Conservation (phyloP, 92 coral and sea anemone genomes). For the Siderastrea radians region DNA sequence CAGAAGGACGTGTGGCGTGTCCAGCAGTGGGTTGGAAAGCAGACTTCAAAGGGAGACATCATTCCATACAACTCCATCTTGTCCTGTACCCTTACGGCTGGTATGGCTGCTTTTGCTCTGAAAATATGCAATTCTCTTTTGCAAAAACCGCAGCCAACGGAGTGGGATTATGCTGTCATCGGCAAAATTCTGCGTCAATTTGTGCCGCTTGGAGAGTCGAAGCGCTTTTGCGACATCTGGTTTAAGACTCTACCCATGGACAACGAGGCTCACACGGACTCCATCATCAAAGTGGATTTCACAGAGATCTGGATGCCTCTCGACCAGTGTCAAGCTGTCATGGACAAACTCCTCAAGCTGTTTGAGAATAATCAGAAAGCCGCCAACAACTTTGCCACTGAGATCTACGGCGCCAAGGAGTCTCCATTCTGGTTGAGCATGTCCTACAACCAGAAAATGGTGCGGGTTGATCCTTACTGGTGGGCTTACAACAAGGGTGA, state of each 20-base stretch:
- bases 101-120: constrained; percentile 65
- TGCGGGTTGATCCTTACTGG: constrained; percentile 82
- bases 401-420: constrained; percentile 80
- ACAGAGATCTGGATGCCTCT: constrained; percentile 87
- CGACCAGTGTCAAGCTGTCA: constrained; percentile 65
- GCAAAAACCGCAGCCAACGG: constrained; percentile 27
- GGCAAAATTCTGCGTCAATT: constrained; percentile 45
- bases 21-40: constrained; percentile 72
- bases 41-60: constrained; percentile 10
- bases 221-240: constrained; percentile 65
- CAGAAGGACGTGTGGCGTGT: constrained; percentile 72
- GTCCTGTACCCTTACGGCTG: constrained; percentile 28
- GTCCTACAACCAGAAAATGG: constrained; percentile 71
- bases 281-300: constrained; percentile 65
- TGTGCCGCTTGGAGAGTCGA: constrained; percentile 25
- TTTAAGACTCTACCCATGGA: constrained; percentile 77
- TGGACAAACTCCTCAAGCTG: constrained; percentile 61
- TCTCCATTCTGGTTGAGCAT: constrained; percentile 84
- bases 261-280: constrained; percentile 68
- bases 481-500: constrained; percentile 76
- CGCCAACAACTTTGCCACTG: constrained; percentile 74
- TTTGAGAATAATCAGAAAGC: constrained; percentile 56
- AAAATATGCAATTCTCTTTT: constrained; percentile 54
- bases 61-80: constrained; percentile 48
- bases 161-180: constrained; percentile 27